Percentiles rank a stretch among this genome's conserved stretches.
Conservation (phyloP, 2,797 vertebrate species). For the Enteromius mattozi region DNA sequence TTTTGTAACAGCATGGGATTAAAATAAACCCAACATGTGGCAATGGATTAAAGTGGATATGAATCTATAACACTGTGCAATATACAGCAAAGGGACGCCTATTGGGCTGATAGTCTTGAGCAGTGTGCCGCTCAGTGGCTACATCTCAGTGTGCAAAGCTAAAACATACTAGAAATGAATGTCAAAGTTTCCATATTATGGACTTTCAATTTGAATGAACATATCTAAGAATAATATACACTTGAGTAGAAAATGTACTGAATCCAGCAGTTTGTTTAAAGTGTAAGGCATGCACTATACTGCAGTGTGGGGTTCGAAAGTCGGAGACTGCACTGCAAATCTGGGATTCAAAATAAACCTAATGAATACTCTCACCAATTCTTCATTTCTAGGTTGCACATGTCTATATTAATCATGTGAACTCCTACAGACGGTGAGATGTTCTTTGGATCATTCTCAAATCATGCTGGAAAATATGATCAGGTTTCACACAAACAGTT, state of each 20-base stretch:
- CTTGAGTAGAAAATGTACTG: neutral
- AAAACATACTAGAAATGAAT: constrained; percentile 29
- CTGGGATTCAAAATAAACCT: neutral
- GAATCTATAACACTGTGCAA: constrained; percentile 40
- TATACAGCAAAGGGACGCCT: constrained; percentile 43
- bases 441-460: neutral
- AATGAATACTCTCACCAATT: neutral
- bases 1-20: constrained; percentile 28
- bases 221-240: constrained; percentile 6
- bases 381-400: neutral
- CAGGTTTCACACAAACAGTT: neutral
- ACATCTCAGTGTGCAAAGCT: constrained; percentile 34
- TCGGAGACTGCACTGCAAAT: neutral
- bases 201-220: constrained; percentile 8
- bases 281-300: neutral
- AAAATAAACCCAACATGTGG: constrained; percentile 21
- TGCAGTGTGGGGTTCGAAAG: neutral
- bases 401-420: neutral
- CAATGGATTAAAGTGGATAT: constrained; percentile 30
- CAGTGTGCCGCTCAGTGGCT: constrained; percentile 20
- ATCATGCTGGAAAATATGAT: neutral
- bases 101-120: constrained; percentile 32
- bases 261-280: constrained; percentile 5
- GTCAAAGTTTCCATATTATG: neutral
- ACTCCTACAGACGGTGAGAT: neutral